phyloP scores from a whole-genome alignment of 2,888 invertebrate genomes.

The Teinopalpus imperialis region DNA sequence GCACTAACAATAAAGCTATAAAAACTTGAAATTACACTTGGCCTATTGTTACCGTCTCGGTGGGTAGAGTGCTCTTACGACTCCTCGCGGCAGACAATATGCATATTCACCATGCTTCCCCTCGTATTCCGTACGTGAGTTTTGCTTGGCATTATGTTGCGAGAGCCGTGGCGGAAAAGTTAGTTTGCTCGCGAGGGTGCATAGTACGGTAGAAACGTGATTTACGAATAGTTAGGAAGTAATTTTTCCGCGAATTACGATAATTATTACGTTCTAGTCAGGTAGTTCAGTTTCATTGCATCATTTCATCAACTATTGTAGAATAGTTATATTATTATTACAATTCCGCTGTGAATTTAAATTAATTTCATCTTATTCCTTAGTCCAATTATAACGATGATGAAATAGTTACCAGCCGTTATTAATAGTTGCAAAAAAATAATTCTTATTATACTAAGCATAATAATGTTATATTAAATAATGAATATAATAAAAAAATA shows the following conservation, averaged over 20 bases:
- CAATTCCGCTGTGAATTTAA: too few relatives aligned
- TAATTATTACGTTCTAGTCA: neutral
- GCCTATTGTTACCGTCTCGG: conserved; percentile 56
- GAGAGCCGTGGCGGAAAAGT: conserved; percentile 14
- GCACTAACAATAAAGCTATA: conserved; percentile 45
- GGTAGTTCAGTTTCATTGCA: too few relatives aligned
- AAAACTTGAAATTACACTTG: conserved; percentile 54
- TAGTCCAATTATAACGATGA: too few relatives aligned
- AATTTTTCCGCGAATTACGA: neutral
- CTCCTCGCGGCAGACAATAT: conserved; percentile 59
- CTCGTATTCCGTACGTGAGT: conserved; percentile 28
- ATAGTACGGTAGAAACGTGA: conserved; percentile 17
- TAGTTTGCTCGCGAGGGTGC: conserved; percentile 18
- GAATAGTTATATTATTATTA: too few relatives aligned
- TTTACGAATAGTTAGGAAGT: neutral
- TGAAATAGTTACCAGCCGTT: too few relatives aligned
- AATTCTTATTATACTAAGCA: too few relatives aligned
- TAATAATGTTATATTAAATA: too few relatives aligned
- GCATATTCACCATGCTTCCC: conserved; percentile 52
- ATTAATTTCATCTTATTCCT: too few relatives aligned
- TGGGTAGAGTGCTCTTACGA: conserved; percentile 51
- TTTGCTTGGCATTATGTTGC: conserved; percentile 25
- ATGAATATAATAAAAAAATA: too few relatives aligned
- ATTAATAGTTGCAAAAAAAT: too few relatives aligned
- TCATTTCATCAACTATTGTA: too few relatives aligned